Conservation (phyloP, 2,888 invertebrate genomes). For the Chrysolina haemoptera region DNA sequence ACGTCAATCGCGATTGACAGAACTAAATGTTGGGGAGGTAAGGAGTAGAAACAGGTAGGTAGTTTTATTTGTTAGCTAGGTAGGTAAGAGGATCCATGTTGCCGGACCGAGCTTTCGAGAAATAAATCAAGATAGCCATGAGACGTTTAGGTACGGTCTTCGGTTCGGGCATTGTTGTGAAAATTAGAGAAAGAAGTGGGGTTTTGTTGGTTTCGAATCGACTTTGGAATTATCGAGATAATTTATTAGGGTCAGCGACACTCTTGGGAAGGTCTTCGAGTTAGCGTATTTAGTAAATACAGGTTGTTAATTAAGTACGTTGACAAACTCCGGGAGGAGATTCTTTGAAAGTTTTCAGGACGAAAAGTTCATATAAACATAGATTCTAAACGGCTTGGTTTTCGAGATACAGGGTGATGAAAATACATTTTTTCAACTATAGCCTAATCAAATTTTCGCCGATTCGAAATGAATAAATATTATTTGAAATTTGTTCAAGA, state of each 20-base stretch:
- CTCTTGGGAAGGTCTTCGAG: background rate
- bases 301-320: too few species aligned
- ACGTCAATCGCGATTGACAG: slow-evolving; percentile 44
- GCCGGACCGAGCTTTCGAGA: background rate
- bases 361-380: too few species aligned
- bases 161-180: slow-evolving; percentile 16
- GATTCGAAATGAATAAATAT: too few species aligned
- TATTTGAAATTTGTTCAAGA: too few species aligned
- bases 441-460: too few species aligned
- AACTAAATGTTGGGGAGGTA: slow-evolving; percentile 35
- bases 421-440: too few species aligned
- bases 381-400: too few species aligned
- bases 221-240: background rate
- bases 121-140: slow-evolving; percentile 23
- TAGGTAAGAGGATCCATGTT: background rate
- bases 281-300: too few species aligned
- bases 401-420: too few species aligned
- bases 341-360: too few species aligned
- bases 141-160: slow-evolving; percentile 22
- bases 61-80: slow-evolving; percentile 34
- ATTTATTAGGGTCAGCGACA: slow-evolving; percentile 2
- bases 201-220: slow-evolving; percentile 8
- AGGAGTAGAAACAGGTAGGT: slow-evolving; percentile 35
- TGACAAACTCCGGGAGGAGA: too few species aligned
- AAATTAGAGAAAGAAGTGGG: slow-evolving; percentile 9